phyloP scores from a whole-genome alignment of 1,140 invertebrate species.

The Spodoptera frugiperda region DNA sequence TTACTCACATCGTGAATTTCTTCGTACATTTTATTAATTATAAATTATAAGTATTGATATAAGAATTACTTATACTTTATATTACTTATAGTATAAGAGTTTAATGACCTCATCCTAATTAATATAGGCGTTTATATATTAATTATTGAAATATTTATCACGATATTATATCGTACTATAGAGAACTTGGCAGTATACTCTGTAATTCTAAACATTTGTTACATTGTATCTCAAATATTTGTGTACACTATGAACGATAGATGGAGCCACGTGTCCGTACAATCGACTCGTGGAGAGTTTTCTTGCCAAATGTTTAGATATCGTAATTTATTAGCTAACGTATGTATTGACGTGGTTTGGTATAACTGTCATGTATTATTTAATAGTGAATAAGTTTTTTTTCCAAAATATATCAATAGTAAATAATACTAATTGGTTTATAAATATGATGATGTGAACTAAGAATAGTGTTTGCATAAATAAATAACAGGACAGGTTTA shows the following conservation, averaged over 20 bases:
- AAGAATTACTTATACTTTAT: too few species aligned
- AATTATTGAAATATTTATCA: not conserved
- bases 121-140: not conserved
- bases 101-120: too few species aligned
- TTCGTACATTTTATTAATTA: not conserved
- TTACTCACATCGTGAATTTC: slow-evolving; percentile 21
- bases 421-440: too few species aligned
- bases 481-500: too few species aligned
- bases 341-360: not conserved
- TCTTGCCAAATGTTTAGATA: slow-evolving; percentile 33
- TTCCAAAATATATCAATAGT: too few species aligned
- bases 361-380: too few species aligned
- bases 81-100: too few species aligned
- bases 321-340: not conserved
- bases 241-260: slow-evolving; percentile 27
- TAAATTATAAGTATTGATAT: too few species aligned
- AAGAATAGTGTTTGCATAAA: too few species aligned
- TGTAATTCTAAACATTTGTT: not conserved
- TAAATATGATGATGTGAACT: too few species aligned
- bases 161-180: not conserved
- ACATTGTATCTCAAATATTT: slow-evolving; percentile 18
- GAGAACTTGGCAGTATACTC: slow-evolving; percentile 41
- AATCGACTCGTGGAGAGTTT: not conserved
- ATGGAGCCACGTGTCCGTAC: slow-evolving; percentile 28
- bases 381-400: too few species aligned